A percentile compares a stretch with the other conserved stretches of the same genome.
Evolutionary conservation across 2,888 invertebrate species (phyloP).

Genomic region (Hymenopus coronatus): DNA sequence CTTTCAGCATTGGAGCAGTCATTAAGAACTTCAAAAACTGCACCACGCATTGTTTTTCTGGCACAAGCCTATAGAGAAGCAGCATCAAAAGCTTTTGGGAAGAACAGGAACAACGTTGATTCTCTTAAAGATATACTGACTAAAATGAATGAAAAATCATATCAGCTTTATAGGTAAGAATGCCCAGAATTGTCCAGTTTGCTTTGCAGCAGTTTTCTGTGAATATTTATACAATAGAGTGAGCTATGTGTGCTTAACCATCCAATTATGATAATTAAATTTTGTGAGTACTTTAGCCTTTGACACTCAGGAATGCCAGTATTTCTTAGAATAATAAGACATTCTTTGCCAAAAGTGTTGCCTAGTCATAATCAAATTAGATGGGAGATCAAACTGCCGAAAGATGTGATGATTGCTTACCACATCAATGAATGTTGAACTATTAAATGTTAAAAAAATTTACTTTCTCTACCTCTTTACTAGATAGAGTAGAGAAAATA

Average conservation of each 20-base stretch:
- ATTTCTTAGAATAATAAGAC: too few relatives aligned
- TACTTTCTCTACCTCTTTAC: too few relatives aligned
- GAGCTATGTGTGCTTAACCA: background rate
- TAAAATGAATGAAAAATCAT: constrained; percentile 3
- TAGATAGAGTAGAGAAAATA: too few relatives aligned
- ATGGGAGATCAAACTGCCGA: too few relatives aligned
- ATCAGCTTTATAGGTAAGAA: constrained; percentile 21
- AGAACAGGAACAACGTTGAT: background rate
- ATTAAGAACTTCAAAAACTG: background rate
- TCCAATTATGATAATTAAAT: too few relatives aligned
- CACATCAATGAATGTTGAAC: too few relatives aligned
- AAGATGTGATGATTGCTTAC: too few relatives aligned
- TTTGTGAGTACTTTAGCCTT: too few relatives aligned
- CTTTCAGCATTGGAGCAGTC: constrained; percentile 21
- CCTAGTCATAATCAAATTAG: too few relatives aligned
- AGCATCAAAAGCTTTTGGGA: constrained; percentile 2
- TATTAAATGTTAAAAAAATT: too few relatives aligned
- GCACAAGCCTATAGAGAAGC: constrained; percentile 26
- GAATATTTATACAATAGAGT: background rate
- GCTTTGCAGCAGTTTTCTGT: background rate
- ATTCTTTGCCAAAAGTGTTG: too few relatives aligned
- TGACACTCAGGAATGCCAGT: too few relatives aligned
- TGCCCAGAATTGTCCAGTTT: background rate
- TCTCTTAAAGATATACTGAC: background rate
- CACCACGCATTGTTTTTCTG: constrained; percentile 21